Evolutionary conservation across 2,888 invertebrate genomes (phyloP).

Genomic region (Andricus quercusramuli): DNA sequence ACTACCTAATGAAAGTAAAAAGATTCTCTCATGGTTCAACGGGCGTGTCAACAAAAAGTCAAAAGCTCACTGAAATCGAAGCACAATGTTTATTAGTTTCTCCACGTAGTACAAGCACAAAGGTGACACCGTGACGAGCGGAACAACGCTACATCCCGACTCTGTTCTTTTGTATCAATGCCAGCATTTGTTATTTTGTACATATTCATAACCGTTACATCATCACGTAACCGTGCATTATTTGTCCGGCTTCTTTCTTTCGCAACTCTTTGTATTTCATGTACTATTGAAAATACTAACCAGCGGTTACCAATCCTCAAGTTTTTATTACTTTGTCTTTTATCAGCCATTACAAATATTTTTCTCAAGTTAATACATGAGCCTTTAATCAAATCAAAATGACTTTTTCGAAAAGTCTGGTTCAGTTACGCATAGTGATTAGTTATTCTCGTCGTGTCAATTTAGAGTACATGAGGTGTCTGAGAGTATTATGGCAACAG

Average conservation of each 20-base stretch:
- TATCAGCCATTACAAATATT: background rate
- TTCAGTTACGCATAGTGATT: too few species aligned
- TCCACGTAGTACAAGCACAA: slow-evolving; percentile 67
- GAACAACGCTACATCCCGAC: slow-evolving; percentile 40
- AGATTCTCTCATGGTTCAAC: background rate
- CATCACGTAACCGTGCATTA: slow-evolving; percentile 67
- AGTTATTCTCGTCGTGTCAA: too few species aligned
- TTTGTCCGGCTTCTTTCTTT: slow-evolving; percentile 52
- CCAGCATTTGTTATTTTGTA: slow-evolving; percentile 70
- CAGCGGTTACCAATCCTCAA: slow-evolving; percentile 53
- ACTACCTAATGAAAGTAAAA: background rate
- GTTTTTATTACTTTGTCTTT: background rate
- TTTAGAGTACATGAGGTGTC: too few species aligned
- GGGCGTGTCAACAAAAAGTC: slow-evolving; percentile 24
- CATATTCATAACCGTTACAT: slow-evolving; percentile 74
- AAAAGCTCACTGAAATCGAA: slow-evolving; percentile 64
- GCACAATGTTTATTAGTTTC: slow-evolving; percentile 61
- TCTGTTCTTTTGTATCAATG: slow-evolving; percentile 64
- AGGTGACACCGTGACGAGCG: slow-evolving; percentile 63
- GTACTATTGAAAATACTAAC: slow-evolving; percentile 50
- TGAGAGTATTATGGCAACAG: too few species aligned
- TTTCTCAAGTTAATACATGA: too few species aligned
- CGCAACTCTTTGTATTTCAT: slow-evolving; percentile 54
- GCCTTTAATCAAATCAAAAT: too few species aligned
- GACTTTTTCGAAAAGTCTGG: too few species aligned